Conservation (phyloP, 2,113 vertebrate genomes). For the Lepisosteus oculatus region DNA sequence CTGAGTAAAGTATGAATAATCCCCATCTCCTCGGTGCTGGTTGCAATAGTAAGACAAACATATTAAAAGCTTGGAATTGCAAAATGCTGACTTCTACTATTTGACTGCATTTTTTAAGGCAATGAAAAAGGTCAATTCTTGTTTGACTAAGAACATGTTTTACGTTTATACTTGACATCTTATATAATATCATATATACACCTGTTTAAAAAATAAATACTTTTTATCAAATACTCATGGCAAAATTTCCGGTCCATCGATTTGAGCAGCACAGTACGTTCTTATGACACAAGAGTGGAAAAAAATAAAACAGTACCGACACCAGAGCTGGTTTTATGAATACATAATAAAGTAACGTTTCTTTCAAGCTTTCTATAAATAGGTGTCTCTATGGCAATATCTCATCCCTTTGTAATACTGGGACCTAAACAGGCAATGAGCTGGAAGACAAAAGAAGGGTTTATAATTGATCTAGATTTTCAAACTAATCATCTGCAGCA, state of each 20-base stretch:
- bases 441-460: not conserved
- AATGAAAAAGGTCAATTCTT: no score
- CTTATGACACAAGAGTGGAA: not conserved
- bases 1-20: no score
- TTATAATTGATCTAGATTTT: not conserved
- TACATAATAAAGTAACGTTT: not conserved
- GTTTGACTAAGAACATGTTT: no score
- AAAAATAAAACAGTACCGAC: not conserved
- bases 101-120: no score
- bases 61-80: no score
- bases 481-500: not conserved
- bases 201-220: not conserved
- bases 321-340: conserved; percentile 1
- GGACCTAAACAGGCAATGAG: not conserved
- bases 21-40: no score
- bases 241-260: not conserved
- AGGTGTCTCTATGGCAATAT: conserved; percentile 7
- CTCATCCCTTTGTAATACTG: conserved; percentile 5
- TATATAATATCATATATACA: no score
- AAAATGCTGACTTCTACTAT: no score
- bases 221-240: conserved; percentile 8
- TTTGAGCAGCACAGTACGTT: not conserved
- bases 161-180: no score
- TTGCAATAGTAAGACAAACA: no score
- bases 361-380: conserved; percentile 1